Evolutionary conservation across 2,888 invertebrate species (phyloP), one percentile per base, ranked within the genome.

Genomic region (Amaurobius ferox): DNA sequence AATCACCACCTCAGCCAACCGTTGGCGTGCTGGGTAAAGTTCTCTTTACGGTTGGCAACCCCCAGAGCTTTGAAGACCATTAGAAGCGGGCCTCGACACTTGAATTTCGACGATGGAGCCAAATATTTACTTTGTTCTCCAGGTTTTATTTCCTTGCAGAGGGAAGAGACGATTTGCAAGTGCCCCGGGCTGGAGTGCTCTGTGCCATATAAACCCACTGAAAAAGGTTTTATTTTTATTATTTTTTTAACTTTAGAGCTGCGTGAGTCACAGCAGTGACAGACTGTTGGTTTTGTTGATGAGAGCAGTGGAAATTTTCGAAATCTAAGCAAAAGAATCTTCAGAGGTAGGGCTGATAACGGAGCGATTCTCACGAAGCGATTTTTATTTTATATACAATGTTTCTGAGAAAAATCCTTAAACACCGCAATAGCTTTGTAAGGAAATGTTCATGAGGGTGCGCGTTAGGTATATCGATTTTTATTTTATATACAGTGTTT

Each of bases 61-160:
- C 71, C 79, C 79, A 0, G 40, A 30, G 19, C 70, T 70, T 62
- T 39, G 62, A 71, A 79, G 67, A 68, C 81, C 81, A 76, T 71
- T 64, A 77, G 77, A 77, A 66, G 83, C 77, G 70, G 55, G 81
- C 29, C 62, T 62, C 44, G 62, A 62, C 29, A 83, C 83, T 83
- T 72, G 77, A 76, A 72, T 66, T 71, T 83, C 83, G 55, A 83
- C 83, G 66, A 76, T 64, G 62, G 77, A 66, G 76, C 77, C 77
- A 83, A 83, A 83, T 83, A 83, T 83, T 83, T 83, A 71, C 77
- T 72, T 72, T 71, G 83, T 71, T 77, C 83, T 83, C 39, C 44
- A 83, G 77, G 44, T 83, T 83, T 83, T 77, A 81, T 71, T 83
- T 76, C 77, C 55, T 62, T 62, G 23, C 55, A 55, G 23, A 55